Conservation (phyloP, 2,797 vertebrate species). For the Onychomys torridus region DNA sequence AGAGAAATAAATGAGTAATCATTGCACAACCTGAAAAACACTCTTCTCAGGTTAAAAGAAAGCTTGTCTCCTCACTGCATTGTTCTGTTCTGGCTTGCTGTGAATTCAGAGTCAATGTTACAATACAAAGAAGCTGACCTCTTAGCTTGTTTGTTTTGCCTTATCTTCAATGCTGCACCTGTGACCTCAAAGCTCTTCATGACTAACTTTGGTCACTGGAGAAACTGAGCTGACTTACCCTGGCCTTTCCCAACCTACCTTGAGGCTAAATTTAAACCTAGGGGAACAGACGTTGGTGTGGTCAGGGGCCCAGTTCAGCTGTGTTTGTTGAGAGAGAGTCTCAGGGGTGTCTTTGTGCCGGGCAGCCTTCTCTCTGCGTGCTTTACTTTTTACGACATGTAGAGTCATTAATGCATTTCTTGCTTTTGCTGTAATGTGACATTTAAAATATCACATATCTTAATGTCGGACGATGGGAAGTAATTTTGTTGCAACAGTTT, state of each 20-base stretch:
- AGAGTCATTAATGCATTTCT: conserved; percentile 11
- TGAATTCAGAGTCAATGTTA: neutral
- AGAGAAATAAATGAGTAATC: neutral
- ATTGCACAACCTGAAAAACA: neutral
- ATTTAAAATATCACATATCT: conserved; percentile 46
- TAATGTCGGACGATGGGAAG: neutral
- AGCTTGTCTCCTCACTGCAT: neutral
- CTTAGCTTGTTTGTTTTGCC: conserved; percentile 59
- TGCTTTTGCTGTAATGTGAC: conserved; percentile 15
- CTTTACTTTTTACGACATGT: neutral
- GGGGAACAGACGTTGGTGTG: conserved; percentile 6
- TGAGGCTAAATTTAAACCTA: conserved; percentile 27
- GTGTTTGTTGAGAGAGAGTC: conserved; percentile 64
- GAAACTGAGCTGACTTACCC: conserved; percentile 53
- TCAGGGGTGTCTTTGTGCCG: neutral
- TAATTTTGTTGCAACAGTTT: neutral
- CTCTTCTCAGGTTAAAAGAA: neutral
- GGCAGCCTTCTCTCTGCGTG: neutral
- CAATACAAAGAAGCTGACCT: conserved; percentile 36
- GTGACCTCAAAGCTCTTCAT: conserved; percentile 50
- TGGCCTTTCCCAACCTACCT: conserved; percentile 60
- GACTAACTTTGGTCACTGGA: conserved; percentile 13
- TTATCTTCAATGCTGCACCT: conserved; percentile 52
- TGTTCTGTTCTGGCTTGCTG: conserved; percentile 3
- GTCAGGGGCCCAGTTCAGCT: conserved; percentile 31